A percentile compares a stretch with the other conserved stretches of the same genome.
phyloP scores from a whole-genome alignment of 2,113 vertebrate genomes.

The Carassius gibelio region DNA sequence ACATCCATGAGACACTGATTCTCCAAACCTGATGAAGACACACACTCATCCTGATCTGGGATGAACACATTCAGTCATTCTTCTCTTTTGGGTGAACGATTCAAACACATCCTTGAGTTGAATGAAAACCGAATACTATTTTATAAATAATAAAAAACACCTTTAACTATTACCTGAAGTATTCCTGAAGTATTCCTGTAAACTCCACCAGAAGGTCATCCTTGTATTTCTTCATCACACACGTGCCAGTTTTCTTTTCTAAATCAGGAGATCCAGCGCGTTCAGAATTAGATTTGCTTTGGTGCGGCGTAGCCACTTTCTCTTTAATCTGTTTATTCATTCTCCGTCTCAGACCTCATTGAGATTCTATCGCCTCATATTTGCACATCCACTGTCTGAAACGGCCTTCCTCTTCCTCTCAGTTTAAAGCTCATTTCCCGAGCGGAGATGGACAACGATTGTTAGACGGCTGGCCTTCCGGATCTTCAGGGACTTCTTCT shows the following conservation, averaged over 20 bases:
- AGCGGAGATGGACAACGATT: conserved; percentile 72
- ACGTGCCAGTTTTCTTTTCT: conserved; percentile 56
- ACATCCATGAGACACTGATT: background rate
- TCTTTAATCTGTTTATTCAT: conserved; percentile 79
- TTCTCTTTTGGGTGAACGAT: background rate
- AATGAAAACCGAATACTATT: background rate
- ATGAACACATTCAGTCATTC: background rate
- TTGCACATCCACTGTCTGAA: conserved; percentile 76
- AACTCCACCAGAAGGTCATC: background rate
- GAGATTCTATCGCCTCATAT: conserved; percentile 78
- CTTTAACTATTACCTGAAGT: too few relatives aligned
- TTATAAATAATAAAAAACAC: too few relatives aligned
- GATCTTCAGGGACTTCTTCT: conserved; percentile 68
- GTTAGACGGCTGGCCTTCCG: conserved; percentile 66
- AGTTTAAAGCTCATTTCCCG: conserved; percentile 75
- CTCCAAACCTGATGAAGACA: too few relatives aligned
- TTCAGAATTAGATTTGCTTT: conserved; percentile 79
- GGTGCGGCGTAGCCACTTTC: conserved; percentile 71
- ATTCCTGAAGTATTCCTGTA: background rate
- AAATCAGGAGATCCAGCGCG: conserved; percentile 69
- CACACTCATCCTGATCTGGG: too few relatives aligned
- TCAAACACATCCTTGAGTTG: conserved; percentile 18
- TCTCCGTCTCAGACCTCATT: conserved; percentile 77
- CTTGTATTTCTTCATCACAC: conserved; percentile 31
- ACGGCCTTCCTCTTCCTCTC: conserved; percentile 68